These are phyloP conservation scores for Lasioglossum leucozonium DNA, from an alignment of 2,888 invertebrate genomes.

Conservation along the genomic window DNA sequence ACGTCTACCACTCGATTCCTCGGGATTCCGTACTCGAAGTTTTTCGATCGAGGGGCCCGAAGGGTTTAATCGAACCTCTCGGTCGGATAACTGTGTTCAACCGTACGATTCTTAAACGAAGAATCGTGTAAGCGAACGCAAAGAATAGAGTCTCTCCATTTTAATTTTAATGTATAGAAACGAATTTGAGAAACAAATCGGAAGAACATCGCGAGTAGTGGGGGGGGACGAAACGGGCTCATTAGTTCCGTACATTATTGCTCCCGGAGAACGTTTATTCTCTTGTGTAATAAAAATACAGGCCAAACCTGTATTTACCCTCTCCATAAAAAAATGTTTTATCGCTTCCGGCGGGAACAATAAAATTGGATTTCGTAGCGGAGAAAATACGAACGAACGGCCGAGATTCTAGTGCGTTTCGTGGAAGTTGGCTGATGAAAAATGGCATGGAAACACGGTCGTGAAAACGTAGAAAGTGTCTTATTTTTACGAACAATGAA, in stretches of 20 bases:
- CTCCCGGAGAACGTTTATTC: not conserved
- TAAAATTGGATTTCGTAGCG: not conserved
- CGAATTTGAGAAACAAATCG: not conserved
- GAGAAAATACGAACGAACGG: not conserved
- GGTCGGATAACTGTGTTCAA: not conserved
- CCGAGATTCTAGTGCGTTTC: not conserved
- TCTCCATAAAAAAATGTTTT: not conserved
- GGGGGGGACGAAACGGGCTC: not conserved
- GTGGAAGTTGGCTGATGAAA: not conserved
- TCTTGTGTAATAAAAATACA: conserved; percentile 1
- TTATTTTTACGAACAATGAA: not conserved
- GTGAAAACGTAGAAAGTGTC: not conserved
- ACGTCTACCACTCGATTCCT: conserved; percentile 22
- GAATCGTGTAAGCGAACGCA: not conserved
- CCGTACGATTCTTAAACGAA: not conserved
- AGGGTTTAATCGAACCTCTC: not conserved
- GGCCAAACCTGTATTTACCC: not conserved
- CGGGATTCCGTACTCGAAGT: conserved; percentile 17
- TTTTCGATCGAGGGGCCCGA: conserved; percentile 16
- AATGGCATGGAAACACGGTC: not conserved
- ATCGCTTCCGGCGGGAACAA: not conserved
- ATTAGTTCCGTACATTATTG: conserved; percentile 1
- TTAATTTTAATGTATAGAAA: not conserved
- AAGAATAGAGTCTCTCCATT: not conserved
- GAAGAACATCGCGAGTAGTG: not conserved